Evolutionary conservation across 2,888 invertebrate genomes (phyloP).

Genomic region (Apomyelois bistriatella): DNA sequence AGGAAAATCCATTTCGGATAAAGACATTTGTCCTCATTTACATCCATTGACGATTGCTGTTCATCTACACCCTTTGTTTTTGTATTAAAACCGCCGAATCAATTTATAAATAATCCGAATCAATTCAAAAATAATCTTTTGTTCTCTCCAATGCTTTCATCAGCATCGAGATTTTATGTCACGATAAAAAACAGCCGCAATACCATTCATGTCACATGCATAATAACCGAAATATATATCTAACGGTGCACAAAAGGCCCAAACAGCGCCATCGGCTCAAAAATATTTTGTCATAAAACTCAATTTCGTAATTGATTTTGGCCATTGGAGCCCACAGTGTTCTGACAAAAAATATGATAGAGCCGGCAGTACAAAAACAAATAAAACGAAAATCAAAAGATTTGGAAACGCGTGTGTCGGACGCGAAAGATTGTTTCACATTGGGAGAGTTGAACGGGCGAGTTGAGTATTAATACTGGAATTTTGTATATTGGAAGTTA

Average conservation of each 20-base stretch:
- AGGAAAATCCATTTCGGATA: no score
- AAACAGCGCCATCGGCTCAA: not conserved
- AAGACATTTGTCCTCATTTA: no score
- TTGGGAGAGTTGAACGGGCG: not conserved
- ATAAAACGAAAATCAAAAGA: conserved; percentile 4
- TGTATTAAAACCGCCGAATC: no score
- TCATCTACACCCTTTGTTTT: no score
- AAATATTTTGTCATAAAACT: conserved; percentile 6
- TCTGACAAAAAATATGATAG: not conserved
- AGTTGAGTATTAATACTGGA: not conserved
- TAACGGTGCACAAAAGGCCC: not conserved
- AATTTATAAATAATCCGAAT: no score
- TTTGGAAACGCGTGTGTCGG: conserved; percentile 1
- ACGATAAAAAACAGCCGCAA: not conserved
- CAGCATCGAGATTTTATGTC: not conserved
- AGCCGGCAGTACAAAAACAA: conserved; percentile 5
- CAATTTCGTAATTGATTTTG: conserved; percentile 4
- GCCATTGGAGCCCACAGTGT: not conserved
- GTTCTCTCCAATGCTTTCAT: no score
- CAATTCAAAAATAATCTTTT: no score
- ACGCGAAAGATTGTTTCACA: not conserved
- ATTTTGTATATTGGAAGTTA: no score
- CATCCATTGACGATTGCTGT: no score
- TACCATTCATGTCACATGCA: not conserved
- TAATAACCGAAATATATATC: not conserved